These are phyloP conservation scores for Phoenoteleia sp. DNA, from an alignment of 2,888 invertebrate genomes.

Conservation along the genomic window DNA sequence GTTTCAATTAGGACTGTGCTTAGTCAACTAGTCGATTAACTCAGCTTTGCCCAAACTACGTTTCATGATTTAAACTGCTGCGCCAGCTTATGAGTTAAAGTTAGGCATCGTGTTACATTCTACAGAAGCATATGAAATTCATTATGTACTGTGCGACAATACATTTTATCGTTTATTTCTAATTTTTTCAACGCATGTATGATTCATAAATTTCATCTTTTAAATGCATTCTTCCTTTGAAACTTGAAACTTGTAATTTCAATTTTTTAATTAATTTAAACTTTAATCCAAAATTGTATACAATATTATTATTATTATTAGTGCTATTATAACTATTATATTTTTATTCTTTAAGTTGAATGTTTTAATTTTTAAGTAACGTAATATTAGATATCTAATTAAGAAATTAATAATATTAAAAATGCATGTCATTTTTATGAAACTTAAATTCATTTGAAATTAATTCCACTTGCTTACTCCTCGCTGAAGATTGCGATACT, in stretches of 20 bases:
- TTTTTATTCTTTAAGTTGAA: too few relatives aligned
- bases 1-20: constrained; percentile 71
- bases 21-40: constrained; percentile 72
- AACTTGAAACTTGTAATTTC: too few relatives aligned
- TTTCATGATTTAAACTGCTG: constrained; percentile 71
- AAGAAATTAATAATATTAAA: too few relatives aligned
- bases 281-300: too few relatives aligned
- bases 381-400: too few relatives aligned
- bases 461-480: constrained; percentile 56
- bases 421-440: too few relatives aligned
- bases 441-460: constrained; percentile 35
- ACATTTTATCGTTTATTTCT: background rate
- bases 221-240: too few relatives aligned
- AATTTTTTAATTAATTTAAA: too few relatives aligned
- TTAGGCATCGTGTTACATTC: constrained; percentile 63
- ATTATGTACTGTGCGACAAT: constrained; percentile 46
- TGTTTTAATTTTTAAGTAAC: too few relatives aligned
- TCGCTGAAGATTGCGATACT: constrained; percentile 41
- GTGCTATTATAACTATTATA: too few relatives aligned
- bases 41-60: constrained; percentile 70
- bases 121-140: constrained; percentile 61
- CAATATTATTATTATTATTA: too few relatives aligned
- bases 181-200: constrained; percentile 11
- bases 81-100: constrained; percentile 66
- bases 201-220: constrained; percentile 9